Base-by-base conservation (phyloP, 1,140 invertebrate genomes). In the Akabosia matsudoensis region DNA sequence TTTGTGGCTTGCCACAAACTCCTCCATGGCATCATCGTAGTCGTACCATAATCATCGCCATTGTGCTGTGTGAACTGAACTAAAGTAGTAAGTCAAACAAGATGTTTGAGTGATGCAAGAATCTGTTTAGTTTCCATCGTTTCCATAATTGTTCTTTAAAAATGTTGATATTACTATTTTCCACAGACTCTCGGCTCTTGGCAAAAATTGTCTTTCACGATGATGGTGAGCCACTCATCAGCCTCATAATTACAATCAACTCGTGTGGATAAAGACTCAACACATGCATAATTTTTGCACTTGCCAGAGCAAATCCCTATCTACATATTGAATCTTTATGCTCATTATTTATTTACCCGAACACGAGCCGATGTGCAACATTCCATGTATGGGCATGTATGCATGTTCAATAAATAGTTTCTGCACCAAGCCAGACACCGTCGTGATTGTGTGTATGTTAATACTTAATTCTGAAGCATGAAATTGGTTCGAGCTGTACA, bases 51-150 rank as follows among this genome's bases (percentile, higher is more conserved):
- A n/a, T n/a, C n/a, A n/a, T n/a, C n/a, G n/a, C n/a, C n/a, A n/a
- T n/a, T n/a, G n/a, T n/a, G n/a, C n/a, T n/a, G n/a, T n/a, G n/a
- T n/a, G 18, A 45, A 45, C 7, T 7, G 18, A 45, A 45, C 7
- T 45, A 45, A 45, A 45, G 37, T 45, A 45, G 37, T 45, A 61
- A n/a, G 54, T 61, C 54, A 61, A 61, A 61, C 54, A 61, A 61
- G 54, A 24, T n/a, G 7, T 61, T 22, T 61, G 4, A n/a, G 54
- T 51, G 45, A 13, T 13, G 45, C n/a, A 61, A 24, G 14, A 61
- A 67, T 67, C 61, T 67, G 61, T 67, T 67, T 67, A 67, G 61
- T 67, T 67, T 67, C 61, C 61, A 67, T 67, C 28, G 61, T 67
- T 67, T 67, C 61, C 61, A 67, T 67, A 67, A 67, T 67, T 67